A percentile compares a stretch with the other conserved stretches of the same genome.
Conservation (phyloP, 2,113 vertebrate genomes). For the Bufo bufo region DNA sequence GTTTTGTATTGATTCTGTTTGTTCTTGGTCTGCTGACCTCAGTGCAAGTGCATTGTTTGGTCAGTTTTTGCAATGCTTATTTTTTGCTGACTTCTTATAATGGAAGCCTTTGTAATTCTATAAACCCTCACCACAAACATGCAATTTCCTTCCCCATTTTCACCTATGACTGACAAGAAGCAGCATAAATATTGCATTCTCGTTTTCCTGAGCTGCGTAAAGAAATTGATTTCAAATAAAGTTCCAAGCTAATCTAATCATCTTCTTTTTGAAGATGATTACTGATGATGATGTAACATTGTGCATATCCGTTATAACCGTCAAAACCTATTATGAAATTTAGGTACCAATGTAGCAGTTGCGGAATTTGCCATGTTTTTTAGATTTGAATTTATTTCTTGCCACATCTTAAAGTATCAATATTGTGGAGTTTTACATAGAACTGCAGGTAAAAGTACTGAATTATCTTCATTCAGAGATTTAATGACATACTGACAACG, state of each 20-base stretch:
- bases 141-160: constrained; percentile 42
- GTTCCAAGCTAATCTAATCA: constrained; percentile 24
- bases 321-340: background rate
- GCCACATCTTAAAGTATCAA: too few relatives aligned
- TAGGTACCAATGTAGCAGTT: background rate
- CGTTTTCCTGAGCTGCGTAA: constrained; percentile 23
- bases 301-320: background rate
- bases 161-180: constrained; percentile 36
- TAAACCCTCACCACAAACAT: constrained; percentile 41
- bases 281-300: constrained; percentile 28
- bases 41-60: constrained; percentile 19
- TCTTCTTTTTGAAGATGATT: background rate
- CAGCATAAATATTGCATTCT: constrained; percentile 41
- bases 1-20: constrained; percentile 39
- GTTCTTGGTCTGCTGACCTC: constrained; percentile 42
- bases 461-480: too few relatives aligned
- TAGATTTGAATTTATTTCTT: too few relatives aligned
- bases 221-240: constrained; percentile 38
- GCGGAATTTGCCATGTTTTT: background rate
- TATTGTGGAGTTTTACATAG: too few relatives aligned
- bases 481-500: too few relatives aligned
- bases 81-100: constrained; percentile 42
- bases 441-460: too few relatives aligned
- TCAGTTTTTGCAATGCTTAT: constrained; percentile 12
- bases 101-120: constrained; percentile 35